Conservation (phyloP, 2,888 invertebrate species). For the Polydrusus tereticollis region DNA sequence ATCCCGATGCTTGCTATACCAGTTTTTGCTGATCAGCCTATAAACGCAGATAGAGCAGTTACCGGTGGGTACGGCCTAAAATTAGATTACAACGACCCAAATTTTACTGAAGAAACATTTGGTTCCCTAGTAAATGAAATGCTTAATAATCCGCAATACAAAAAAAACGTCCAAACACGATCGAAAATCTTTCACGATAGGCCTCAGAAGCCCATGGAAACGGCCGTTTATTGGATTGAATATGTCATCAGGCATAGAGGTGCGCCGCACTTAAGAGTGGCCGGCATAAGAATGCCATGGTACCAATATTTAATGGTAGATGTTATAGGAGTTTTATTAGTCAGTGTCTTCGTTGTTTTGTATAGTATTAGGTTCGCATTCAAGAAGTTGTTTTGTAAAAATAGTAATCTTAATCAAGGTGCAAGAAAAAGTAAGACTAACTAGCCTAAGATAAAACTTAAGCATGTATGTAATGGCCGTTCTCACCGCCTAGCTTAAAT, state of each 20-base stretch:
- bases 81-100: slow-evolving; percentile 62
- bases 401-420: background rate
- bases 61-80: slow-evolving; percentile 64
- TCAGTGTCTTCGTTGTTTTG: background rate
- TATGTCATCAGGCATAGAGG: slow-evolving; percentile 51
- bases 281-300: background rate
- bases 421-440: background rate
- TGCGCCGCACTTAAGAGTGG: background rate
- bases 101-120: slow-evolving; percentile 66
- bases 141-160: slow-evolving; percentile 62
- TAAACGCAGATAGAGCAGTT: slow-evolving; percentile 67
- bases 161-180: slow-evolving; percentile 52
- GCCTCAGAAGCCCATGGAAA: slow-evolving; percentile 56
- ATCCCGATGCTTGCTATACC: slow-evolving; percentile 69
- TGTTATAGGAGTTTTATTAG: background rate
- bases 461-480: too few relatives aligned
- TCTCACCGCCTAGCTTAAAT: too few relatives aligned
- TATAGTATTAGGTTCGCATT: background rate
- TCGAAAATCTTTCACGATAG: slow-evolving; percentile 54
- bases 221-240: slow-evolving; percentile 59
- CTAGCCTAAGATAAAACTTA: too few relatives aligned
- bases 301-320: background rate
- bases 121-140: slow-evolving; percentile 63
- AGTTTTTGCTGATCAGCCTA: slow-evolving; percentile 69
- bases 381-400: background rate